phyloP scores from a whole-genome alignment of 2,797 vertebrate genomes.

The Ctenochaetus hawaiiensis region DNA sequence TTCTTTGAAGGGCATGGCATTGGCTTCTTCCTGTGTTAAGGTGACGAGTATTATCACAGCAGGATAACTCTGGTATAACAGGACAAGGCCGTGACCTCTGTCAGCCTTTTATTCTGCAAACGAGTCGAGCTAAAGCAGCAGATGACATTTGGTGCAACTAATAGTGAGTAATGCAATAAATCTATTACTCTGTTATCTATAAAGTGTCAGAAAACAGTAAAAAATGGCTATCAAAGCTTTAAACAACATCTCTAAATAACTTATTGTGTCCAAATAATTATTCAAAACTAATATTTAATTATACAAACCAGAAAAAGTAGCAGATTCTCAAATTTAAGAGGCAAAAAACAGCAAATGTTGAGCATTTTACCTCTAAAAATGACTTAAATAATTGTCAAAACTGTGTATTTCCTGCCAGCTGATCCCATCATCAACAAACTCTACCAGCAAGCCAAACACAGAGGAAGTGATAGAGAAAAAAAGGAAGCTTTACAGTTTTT shows the following conservation, averaged over 20 bases:
- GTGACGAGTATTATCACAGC: constrained; percentile 61
- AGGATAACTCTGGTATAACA: constrained; percentile 29
- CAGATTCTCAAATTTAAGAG: background rate
- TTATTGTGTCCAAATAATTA: background rate
- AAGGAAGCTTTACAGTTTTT: background rate
- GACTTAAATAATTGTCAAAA: background rate
- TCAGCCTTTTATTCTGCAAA: constrained; percentile 39
- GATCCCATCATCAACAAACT: background rate
- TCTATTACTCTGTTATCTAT: background rate
- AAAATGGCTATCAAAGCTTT: background rate
- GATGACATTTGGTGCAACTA: background rate
- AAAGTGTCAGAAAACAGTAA: background rate
- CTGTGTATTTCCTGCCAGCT: background rate
- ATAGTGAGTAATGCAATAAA: background rate
- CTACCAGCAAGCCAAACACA: background rate
- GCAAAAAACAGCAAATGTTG: background rate
- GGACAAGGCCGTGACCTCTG: constrained; percentile 34
- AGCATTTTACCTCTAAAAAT: background rate
- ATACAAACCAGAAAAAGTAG: background rate
- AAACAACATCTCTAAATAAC: background rate
- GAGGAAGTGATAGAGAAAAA: constrained; percentile 17
- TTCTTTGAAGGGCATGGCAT: constrained; percentile 57
- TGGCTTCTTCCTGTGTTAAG: constrained; percentile 71
- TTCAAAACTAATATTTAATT: background rate
- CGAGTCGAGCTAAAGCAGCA: background rate